These are phyloP conservation scores for Empis stercorea DNA, from an alignment of 2,888 invertebrate species.

Conservation along the genomic window DNA sequence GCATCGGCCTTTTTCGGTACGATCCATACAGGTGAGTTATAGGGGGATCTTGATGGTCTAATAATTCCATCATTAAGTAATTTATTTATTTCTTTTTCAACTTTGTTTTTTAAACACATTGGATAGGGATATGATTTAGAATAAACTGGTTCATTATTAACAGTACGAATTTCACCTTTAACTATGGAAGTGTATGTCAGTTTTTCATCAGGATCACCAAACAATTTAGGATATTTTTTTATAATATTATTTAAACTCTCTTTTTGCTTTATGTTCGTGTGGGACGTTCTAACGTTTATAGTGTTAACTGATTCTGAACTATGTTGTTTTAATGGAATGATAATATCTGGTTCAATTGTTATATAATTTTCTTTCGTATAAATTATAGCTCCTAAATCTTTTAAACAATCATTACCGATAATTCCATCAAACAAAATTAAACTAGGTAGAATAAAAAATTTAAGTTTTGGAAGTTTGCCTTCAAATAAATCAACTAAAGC, in stretches of 20 bases:
- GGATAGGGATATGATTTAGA: constrained; percentile 9
- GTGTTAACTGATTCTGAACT: constrained; percentile 2
- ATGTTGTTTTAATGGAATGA: constrained; percentile 5
- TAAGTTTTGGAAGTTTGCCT: not conserved
- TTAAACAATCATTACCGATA: constrained; percentile 8
- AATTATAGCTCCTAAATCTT: constrained; percentile 2
- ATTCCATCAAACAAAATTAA: constrained; percentile 3
- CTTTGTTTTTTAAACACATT: constrained; percentile 4
- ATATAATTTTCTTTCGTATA: constrained; percentile 4
- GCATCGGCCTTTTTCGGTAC: too few relatives aligned
- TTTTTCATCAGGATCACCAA: constrained; percentile 8
- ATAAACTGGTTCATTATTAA: constrained; percentile 5
- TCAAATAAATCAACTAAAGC: not conserved
- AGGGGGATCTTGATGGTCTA: too few relatives aligned
- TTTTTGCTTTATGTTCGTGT: constrained; percentile 5
- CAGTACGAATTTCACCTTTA: constrained; percentile 10
- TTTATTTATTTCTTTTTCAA: constrained; percentile 6
- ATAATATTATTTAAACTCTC: constrained; percentile 1
- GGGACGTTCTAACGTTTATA: constrained; percentile 2
- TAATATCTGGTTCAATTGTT: not conserved
- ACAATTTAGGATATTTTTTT: constrained; percentile 6
- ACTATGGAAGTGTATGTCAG: constrained; percentile 9
- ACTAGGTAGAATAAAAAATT: constrained; percentile 7
- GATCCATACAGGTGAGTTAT: too few relatives aligned
- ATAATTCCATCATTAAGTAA: too few relatives aligned